Evolutionary conservation across 2,797 vertebrate species (phyloP), one percentile per base, ranked within the genome.

Genomic region (Pseudochirops cupreus): DNA sequence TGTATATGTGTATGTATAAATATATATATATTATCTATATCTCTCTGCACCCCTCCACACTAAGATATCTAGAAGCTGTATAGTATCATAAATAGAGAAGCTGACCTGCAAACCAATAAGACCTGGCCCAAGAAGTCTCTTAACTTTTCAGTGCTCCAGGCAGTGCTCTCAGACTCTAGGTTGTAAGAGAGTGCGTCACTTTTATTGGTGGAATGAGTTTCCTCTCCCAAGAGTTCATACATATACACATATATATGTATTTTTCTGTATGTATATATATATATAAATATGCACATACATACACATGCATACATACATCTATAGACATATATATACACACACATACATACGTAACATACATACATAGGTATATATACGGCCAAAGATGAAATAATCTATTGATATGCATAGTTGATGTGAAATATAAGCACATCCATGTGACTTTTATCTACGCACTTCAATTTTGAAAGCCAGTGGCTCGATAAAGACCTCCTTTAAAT

Each of bases 21-120:
- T 46, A 46, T 2, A 13, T 13, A 12, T 56, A 33, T 67, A 58
- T 57, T 28, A 57, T 29, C 57, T 58, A 14, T n/a, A n/a, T 74
- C 5, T 5, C 29, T 54, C 53, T 11, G 5, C 16, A 0, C 0
- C 5, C 33, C n/a, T 1, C 33, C 6, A 2, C n/a, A 46, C 39
- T 46, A 82, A 82, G n/a, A 21, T 39, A 39, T 39, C 39, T 74
- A 74, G 67, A 82, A 46, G 67, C 18, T 82, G 6, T n/a, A 39
- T 74, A 33, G 16, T 74, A 39, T 74, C n/a, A 74, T 82, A 82
- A n/a, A 82, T 39, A 82, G n/a, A 39, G 18, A 39, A 74, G n/a
- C 1, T 82, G 67, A 82, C 18, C 5, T 46, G 18, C 0, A 21
- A 39, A 82, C 16, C 14, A 24, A 1, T 82, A 82, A 24, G 18